Evolutionary conservation across 2,888 invertebrate genomes (phyloP).

Genomic region (Chrysina gloriosa): DNA sequence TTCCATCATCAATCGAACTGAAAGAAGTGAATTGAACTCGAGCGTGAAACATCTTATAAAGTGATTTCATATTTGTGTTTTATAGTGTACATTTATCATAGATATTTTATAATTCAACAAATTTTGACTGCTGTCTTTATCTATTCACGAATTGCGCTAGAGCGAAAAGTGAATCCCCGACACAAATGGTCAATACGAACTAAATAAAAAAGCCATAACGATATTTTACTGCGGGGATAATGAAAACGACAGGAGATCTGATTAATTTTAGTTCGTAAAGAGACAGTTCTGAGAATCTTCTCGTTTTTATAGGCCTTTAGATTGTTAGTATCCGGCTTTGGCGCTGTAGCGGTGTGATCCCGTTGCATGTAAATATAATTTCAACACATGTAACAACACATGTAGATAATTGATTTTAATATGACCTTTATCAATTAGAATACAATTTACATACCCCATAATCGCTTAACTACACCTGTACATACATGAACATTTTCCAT

Average conservation of each 20-base stretch:
- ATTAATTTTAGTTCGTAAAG: slow-evolving; percentile 45
- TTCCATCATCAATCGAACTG: too few species aligned
- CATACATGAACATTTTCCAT: too few species aligned
- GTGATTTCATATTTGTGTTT: too few species aligned
- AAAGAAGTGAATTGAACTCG: too few species aligned
- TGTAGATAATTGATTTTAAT: slow-evolving; percentile 8
- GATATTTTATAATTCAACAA: too few species aligned
- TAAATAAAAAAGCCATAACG: slow-evolving; percentile 36
- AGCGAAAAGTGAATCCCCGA: slow-evolving; percentile 16
- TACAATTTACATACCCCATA: too few species aligned
- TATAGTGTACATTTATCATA: too few species aligned
- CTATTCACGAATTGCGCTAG: neutral
- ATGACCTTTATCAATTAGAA: too few species aligned
- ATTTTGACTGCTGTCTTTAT: too few species aligned
- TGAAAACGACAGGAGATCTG: slow-evolving; percentile 45
- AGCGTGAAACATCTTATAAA: too few species aligned
- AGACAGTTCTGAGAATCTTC: slow-evolving; percentile 45
- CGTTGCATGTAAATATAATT: slow-evolving; percentile 11
- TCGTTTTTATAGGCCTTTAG: slow-evolving; percentile 22
- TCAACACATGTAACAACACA: slow-evolving; percentile 6
- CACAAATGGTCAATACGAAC: neutral
- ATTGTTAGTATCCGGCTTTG: slow-evolving; percentile 19
- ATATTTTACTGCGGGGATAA: slow-evolving; percentile 43
- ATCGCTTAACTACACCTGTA: too few species aligned
- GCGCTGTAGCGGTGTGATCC: slow-evolving; percentile 1